Evolutionary conservation across 2,888 invertebrate species (phyloP), one percentile per base, ranked within the genome.

Genomic region (Dusona sp.): DNA sequence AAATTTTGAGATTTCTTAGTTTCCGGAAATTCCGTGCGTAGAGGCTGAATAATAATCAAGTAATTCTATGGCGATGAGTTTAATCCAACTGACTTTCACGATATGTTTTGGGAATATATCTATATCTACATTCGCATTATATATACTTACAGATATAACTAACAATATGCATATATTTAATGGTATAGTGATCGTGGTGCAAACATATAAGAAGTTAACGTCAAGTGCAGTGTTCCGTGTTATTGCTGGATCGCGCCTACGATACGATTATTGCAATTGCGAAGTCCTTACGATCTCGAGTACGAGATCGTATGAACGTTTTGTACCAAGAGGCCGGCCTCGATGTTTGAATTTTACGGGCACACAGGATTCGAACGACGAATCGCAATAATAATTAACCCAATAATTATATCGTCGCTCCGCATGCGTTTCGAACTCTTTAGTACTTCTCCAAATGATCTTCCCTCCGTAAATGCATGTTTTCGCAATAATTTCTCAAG

Each of bases 351-450:
- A 78, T 81, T 86, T 78, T 54, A 84, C 74, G 79, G 25, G 79
- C 48, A 25, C 79, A 48, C 51, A 51, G 36, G 7, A 68, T 65
- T 72, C 64, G 51, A 70, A 36, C 79, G 79, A 78, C 64, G 29
- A 85, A 83, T 83, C 80, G 75, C 61, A 74, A 83, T 85, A 84
- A 87, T 87, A 88, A 88, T 87, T 86, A 88, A 88, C 75, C 64
- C 83, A 88, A 84, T 86, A 88, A 84, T 88, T 85, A 86, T 84
- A 88, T 87, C 86, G 88, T 86, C 42, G 75, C 48, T 85, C 83
- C 51, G 86, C 87, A 87, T 83, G 87, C 64, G 16, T 48, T 51
- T 70, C 82, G 54, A 38, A 70, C 67, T 42, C 54, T 42, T 33
- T 13, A 48, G n/a, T 45, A 45, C 61, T 65, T 29, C 13, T 38